Evolutionary conservation across 1,140 invertebrate species (phyloP), one percentile per base, ranked within the genome.

Genomic region (Aphidius gifuensis): DNA sequence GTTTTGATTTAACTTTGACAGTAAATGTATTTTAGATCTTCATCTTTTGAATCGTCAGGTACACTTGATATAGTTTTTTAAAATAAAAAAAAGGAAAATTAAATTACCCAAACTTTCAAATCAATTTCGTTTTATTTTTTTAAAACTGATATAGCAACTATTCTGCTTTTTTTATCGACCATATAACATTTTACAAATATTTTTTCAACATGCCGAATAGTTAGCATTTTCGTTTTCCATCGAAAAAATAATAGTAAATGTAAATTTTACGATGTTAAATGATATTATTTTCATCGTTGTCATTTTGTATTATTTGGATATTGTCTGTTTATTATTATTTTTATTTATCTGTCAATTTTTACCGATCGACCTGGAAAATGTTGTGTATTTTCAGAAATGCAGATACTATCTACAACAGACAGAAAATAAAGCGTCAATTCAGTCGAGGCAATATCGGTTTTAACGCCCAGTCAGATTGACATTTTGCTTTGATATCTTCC

Each of bases 351-450:
- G 38, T 53, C 50, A 53, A 8, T 32, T 53, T 53, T 53, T 53
- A 39, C 40, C 50, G 40, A 53, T 7, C 40, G 50, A 53, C 32
- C 50, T 53, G 50, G n/a, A 23, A 53, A 53, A 39, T n/a, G 5
- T 39, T 1, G 50, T 53, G 11, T 39, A 40, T 32, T 3, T 32
- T 32, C 45, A n/a, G 45, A 9, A 46, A 9, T 9, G 2, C n/a
- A n/a, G 45, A 9, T 16, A 39, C 32, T 8, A 53, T 53, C 38
- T 11, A 53, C 50, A 11, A 11, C 8, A 5, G 38, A 39, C 9
- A 6, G 42, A 55, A 43, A 55, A 43, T 55, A 44, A 43, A 55
- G 43, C 53, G 53, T 55, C 53, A 55, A 55, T 43, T 55, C 43
- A 42, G n/a, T 38, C 11, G 53, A 9, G 40, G 53, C 40, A 42